Percentiles rank a stretch among this genome's conserved stretches.
phyloP scores from a whole-genome alignment of 1,140 invertebrate species.

The Reticulitermes speratus region DNA sequence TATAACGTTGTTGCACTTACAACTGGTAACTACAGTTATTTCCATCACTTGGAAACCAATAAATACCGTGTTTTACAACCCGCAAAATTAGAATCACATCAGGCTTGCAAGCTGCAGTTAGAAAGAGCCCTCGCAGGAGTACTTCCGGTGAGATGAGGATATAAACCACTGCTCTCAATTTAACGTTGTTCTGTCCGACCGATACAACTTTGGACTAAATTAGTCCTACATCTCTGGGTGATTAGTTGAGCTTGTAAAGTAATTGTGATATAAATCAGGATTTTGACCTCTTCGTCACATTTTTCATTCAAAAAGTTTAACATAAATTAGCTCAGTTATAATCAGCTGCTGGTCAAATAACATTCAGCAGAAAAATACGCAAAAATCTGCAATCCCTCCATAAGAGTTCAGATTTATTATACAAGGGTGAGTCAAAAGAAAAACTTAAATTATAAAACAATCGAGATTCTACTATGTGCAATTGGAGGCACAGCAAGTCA shows the following conservation, averaged over 20 bases:
- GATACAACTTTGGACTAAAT: background rate
- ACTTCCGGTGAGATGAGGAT: background rate
- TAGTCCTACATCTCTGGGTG: background rate
- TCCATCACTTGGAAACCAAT: background rate
- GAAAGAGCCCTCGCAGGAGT: background rate
- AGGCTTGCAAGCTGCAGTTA: background rate
- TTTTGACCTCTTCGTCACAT: too few species aligned
- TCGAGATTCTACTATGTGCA: too few species aligned
- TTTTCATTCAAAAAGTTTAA: too few species aligned
- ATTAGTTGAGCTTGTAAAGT: background rate
- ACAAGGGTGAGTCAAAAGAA: too few species aligned
- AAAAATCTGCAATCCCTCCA: too few species aligned
- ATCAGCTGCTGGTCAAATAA: too few species aligned
- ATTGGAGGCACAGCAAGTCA: too few species aligned
- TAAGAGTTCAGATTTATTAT: too few species aligned
- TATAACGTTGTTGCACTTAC: background rate
- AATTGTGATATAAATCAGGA: too few species aligned
- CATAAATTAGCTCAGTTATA: too few species aligned
- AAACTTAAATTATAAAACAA: too few species aligned
- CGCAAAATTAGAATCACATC: slow-evolving; percentile 8
- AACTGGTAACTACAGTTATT: background rate
- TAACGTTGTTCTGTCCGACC: background rate
- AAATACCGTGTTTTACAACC: slow-evolving; percentile 15
- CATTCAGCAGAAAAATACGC: too few species aligned
- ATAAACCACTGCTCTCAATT: background rate